Base-by-base conservation (phyloP, 1,140 invertebrate genomes). In the Gyrodactylus salaris region DNA sequence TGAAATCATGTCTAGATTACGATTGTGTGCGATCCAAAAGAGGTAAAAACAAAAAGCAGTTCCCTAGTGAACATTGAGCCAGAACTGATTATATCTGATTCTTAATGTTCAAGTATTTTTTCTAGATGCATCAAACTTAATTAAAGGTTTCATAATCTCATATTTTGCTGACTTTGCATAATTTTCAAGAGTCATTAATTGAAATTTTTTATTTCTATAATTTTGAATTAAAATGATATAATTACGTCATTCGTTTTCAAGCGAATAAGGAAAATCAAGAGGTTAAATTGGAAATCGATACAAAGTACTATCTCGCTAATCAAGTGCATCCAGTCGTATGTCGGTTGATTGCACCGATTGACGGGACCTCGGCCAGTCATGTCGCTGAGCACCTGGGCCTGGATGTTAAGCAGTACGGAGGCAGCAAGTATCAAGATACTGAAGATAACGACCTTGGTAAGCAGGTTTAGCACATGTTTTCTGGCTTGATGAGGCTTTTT, bases 331-430 rank as follows among this genome's bases (percentile, higher is more conserved):
- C 93, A 0, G 91, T 99, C 0, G 85, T 97, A 73, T 86, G 88
- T 20, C 84, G 94, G 74, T 86, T 99, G 76, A 92, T 89, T 78
- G 90, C 95, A 75, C 92, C 92, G 20, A 89, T 99, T 27, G 89
- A 94, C 76, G 90, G 89, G 0, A 88, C 89, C 73, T 91, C 97
- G 82, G 85, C 87, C 25, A 87, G 86, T 72, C 84, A 87, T 74
- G 85, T 99, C 69, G 93, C 93, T 1, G 86, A 91, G 78, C 87
- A 87, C 78, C 83, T 99, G 73, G 93, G 92, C 23, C 24, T 71
- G 20, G 70, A 71, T 71, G 7, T 26, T 24, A 24, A 21, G n/a
- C 21, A 71, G n/a, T 71, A 71, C 23, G 21, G 25, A 20, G 19
- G 25, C n/a, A 1, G 1, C 25, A 71, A 71, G 1, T 1, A 25